These are phyloP conservation scores for Drosophila leontia DNA, from an alignment of 1,140 invertebrate species.

Conservation along the genomic window DNA sequence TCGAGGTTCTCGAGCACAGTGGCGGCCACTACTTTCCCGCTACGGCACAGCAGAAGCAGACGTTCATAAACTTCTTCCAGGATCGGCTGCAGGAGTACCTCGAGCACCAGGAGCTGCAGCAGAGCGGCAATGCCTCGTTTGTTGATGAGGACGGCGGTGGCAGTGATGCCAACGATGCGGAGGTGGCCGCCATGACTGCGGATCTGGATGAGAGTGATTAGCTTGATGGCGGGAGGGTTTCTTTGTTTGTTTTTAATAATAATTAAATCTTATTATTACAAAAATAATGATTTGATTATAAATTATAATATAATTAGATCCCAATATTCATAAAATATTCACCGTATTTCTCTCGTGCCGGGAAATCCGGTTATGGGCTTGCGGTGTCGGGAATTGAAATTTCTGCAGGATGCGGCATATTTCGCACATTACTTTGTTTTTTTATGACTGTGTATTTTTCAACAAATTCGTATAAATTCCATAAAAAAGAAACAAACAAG, in stretches of 20 bases:
- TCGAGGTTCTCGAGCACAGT: slow-evolving; percentile 88
- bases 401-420: slow-evolving; percentile 33
- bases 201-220: slow-evolving; percentile 75
- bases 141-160: slow-evolving; percentile 52
- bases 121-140: slow-evolving; percentile 69
- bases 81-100: slow-evolving; percentile 83
- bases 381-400: slow-evolving; percentile 30
- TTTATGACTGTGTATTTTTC: slow-evolving; percentile 68
- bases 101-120: slow-evolving; percentile 78
- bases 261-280: slow-evolving; percentile 80
- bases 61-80: slow-evolving; percentile 89
- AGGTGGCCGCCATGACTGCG: slow-evolving; percentile 67
- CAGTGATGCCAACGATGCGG: slow-evolving; percentile 66
- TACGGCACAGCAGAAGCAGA: slow-evolving; percentile 88
- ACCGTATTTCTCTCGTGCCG: slow-evolving; percentile 47
- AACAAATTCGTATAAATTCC: slow-evolving; percentile 80
- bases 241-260: slow-evolving; percentile 71
- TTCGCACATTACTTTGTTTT: slow-evolving; percentile 44
- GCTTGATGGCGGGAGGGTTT: slow-evolving; percentile 28
- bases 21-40: slow-evolving; percentile 94
- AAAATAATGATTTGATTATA: slow-evolving; percentile 82
- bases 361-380: background rate
- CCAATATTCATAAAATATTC: slow-evolving; percentile 76
- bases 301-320: slow-evolving; percentile 82
- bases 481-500: slow-evolving; percentile 73